A percentile compares a stretch with the other conserved stretches of the same genome.
Evolutionary conservation across 2,113 vertebrate genomes (phyloP).

Genomic region (Struthio camelus): DNA sequence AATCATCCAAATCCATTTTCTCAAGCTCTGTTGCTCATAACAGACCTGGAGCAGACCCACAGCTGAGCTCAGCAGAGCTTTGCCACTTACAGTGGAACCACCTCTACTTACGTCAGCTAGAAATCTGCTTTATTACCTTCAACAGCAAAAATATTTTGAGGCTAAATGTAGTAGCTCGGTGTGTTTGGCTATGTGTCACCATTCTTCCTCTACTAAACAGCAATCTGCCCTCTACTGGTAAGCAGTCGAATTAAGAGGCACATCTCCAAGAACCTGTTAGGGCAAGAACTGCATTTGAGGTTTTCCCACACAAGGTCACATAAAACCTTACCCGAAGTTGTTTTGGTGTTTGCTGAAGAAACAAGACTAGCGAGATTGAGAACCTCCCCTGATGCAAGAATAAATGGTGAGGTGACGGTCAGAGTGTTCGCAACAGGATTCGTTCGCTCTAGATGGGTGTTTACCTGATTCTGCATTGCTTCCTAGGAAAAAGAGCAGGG

Average conservation of each 20-base stretch:
- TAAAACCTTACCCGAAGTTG: constrained; percentile 69
- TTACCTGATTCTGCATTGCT: constrained; percentile 87
- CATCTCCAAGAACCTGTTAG: neutral
- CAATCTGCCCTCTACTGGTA: constrained; percentile 21
- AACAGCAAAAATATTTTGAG: accelerated
- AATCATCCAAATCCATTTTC: neutral
- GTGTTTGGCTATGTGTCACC: neutral
- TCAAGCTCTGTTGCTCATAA: neutral
- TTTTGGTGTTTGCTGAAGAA: constrained; percentile 69
- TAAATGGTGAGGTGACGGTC: constrained; percentile 67
- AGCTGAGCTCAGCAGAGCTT: neutral
- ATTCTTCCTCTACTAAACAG: neutral
- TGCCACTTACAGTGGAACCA: neutral
- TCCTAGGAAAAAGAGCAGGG: constrained; percentile 71
- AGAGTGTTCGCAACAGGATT: neutral
- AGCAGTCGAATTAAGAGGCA: neutral
- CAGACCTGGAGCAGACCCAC: neutral
- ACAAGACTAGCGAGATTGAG: constrained; percentile 80
- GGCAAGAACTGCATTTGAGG: accelerated
- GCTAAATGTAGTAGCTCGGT: neutral
- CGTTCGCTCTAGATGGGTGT: constrained; percentile 60
- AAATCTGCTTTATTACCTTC: neutral
- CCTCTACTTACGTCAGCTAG: neutral
- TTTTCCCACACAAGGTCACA: accelerated
- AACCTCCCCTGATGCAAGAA: constrained; percentile 80